These are phyloP conservation scores for Drosophila sucinea DNA, from an alignment of 1,140 invertebrate genomes.

Conservation along the genomic window DNA sequence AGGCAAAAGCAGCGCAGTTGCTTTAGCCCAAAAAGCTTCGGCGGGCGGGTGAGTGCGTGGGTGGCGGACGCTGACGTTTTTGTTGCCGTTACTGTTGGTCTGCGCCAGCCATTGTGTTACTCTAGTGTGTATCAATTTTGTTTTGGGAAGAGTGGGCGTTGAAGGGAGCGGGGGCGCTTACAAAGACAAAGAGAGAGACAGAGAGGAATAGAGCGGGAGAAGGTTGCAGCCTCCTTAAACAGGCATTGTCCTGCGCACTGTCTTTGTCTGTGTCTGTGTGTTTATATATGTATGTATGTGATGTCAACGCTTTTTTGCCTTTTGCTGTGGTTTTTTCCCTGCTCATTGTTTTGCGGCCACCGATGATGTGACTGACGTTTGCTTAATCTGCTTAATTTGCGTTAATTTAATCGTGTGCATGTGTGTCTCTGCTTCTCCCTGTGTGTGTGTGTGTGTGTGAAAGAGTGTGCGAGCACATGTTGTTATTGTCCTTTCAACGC, in stretches of 20 bases:
- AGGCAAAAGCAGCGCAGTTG: constrained; percentile 10
- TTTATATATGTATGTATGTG: constrained; percentile 17
- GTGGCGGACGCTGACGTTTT: constrained; percentile 10
- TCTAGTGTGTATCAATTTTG: constrained; percentile 56
- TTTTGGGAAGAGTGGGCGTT: constrained; percentile 3
- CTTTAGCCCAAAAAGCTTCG: constrained; percentile 28
- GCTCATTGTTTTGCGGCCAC: constrained; percentile 48
- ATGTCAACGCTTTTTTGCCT: constrained; percentile 69
- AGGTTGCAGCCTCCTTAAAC: constrained; percentile 27
- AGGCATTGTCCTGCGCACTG: constrained; percentile 50
- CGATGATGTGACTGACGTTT: constrained; percentile 69
- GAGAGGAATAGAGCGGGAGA: constrained; percentile 2
- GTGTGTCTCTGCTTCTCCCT: not conserved
- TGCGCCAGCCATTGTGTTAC: constrained; percentile 40
- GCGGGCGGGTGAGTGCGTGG: constrained; percentile 23
- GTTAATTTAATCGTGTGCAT: constrained; percentile 67
- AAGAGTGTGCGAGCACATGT: constrained; percentile 32
- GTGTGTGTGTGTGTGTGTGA: constrained; percentile 18
- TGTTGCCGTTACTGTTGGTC: constrained; percentile 16
- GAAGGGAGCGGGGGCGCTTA: not conserved
- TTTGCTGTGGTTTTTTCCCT: constrained; percentile 56
- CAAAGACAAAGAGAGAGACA: not conserved
- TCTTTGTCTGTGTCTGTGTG: constrained; percentile 15
- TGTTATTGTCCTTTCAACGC: constrained; percentile 42
- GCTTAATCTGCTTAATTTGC: constrained; percentile 72